Evolutionary conservation across 2,113 vertebrate genomes (phyloP).

Genomic region (Pseudorectes ferrugineus): DNA sequence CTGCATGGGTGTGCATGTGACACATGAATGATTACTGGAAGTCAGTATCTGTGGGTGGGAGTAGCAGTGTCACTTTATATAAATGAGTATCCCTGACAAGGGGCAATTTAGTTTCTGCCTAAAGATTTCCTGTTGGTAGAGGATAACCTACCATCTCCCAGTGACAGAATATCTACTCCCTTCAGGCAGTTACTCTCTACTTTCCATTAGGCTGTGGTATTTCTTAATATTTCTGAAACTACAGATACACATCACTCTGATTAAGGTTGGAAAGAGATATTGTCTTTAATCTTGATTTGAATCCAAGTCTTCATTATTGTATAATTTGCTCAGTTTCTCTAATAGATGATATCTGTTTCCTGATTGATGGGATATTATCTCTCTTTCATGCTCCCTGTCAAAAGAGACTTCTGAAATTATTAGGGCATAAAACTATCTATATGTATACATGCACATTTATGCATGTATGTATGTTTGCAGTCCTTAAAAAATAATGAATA

Average conservation of each 20-base stretch:
- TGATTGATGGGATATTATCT: background rate
- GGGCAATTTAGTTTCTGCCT: slow-evolving; percentile 3
- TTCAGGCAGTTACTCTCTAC: background rate
- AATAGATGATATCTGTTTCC: background rate
- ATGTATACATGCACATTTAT: background rate
- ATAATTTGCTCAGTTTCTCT: slow-evolving; percentile 19
- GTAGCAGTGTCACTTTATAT: slow-evolving; percentile 37
- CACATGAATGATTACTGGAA: slow-evolving; percentile 42
- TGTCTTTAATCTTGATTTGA: slow-evolving; percentile 31
- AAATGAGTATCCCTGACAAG: slow-evolving; percentile 36
- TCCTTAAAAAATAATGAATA: background rate
- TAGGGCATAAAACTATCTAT: background rate
- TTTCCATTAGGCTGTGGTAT: background rate
- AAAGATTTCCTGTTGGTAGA: slow-evolving; percentile 32
- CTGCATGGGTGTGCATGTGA: background rate
- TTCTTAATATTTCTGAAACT: slow-evolving; percentile 10
- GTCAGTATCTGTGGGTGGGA: slow-evolving; percentile 22
- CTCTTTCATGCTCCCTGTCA: background rate
- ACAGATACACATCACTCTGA: background rate
- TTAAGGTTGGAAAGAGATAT: background rate
- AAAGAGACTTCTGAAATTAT: background rate
- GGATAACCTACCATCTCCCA: background rate
- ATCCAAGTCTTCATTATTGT: slow-evolving; percentile 5
- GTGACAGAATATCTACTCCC: background rate
- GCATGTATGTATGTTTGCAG: background rate